A percentile compares a stretch with the other conserved stretches of the same genome.
Evolutionary conservation across 2,113 vertebrate genomes (phyloP).

Genomic region (Cryptoleucopteryx plumbea): DNA sequence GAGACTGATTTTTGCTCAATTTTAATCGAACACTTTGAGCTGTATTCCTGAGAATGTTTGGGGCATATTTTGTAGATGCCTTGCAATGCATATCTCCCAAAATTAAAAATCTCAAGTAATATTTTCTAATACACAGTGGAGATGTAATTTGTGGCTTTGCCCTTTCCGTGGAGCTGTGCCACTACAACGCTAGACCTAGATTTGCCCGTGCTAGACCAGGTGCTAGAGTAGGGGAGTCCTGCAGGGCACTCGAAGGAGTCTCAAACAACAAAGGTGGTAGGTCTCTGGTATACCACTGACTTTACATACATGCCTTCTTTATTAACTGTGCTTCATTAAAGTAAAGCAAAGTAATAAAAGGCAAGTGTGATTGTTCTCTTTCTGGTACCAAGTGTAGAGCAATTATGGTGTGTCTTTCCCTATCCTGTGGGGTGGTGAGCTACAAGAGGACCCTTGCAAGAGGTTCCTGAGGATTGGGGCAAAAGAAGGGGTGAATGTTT

Average conservation of each 20-base stretch:
- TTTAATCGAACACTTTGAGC: conserved; percentile 59
- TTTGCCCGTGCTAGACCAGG: neutral
- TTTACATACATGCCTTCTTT: neutral
- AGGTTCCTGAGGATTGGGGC: neutral
- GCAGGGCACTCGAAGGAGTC: neutral
- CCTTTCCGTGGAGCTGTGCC: neutral
- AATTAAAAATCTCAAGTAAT: conserved; percentile 16
- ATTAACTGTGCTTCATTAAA: neutral
- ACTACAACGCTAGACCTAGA: too few relatives aligned
- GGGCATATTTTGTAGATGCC: conserved; percentile 26
- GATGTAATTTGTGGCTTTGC: neutral
- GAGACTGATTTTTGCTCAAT: conserved; percentile 49
- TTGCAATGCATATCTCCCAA: neutral
- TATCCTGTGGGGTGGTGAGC: neutral
- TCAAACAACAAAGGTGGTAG: neutral
- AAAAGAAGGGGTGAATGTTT: neutral
- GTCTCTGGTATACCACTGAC: neutral
- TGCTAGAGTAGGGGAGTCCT: neutral
- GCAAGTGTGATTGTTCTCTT: neutral
- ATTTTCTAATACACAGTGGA: neutral
- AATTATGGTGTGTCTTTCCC: neutral
- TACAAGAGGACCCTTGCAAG: neutral
- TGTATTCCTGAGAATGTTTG: conserved; percentile 6
- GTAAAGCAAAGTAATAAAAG: neutral
- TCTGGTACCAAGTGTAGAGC: neutral